Evolutionary conservation across 2,888 invertebrate genomes (phyloP).

Genomic region (Tigriopus californicus): DNA sequence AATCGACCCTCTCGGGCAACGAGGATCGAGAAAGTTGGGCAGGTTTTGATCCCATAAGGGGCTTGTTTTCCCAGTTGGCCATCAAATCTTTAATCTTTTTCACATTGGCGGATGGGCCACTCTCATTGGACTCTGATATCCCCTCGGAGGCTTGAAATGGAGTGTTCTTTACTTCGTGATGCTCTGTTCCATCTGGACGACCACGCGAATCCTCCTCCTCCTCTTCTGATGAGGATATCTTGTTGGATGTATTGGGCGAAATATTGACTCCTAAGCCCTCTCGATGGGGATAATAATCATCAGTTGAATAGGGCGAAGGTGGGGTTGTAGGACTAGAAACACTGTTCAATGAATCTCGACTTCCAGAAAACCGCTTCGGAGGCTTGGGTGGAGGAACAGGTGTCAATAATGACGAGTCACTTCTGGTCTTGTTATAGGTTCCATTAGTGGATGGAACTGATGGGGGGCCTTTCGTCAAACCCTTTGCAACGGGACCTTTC

Average conservation of each 20-base stretch:
- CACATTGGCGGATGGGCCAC: not conserved
- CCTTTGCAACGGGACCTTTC: constrained; percentile 21
- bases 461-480: constrained; percentile 31
- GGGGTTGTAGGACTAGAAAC: not conserved
- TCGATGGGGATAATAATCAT: not conserved
- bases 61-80: constrained; percentile 9
- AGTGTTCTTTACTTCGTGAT: not conserved
- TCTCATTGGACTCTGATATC: too few species aligned
- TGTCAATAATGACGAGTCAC: constrained; percentile 11
- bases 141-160: too few species aligned
- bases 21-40: not conserved
- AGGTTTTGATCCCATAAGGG: not conserved
- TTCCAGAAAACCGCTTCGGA: not conserved
- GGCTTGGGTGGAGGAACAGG: constrained; percentile 1
- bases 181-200: constrained; percentile 11
- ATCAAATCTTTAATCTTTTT: constrained; percentile 7
- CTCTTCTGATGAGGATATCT: not conserved
- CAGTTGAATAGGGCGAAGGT: not conserved
- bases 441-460: too few species aligned
- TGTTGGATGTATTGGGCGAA: not conserved
- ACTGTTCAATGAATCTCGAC: not conserved
- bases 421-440: too few species aligned
- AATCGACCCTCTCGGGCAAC: not conserved
- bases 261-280: not conserved
- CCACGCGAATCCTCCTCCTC: not conserved